These are phyloP conservation scores for Phyto melanocephala DNA, from an alignment of 2,888 invertebrate genomes.

Conservation along the genomic window DNA sequence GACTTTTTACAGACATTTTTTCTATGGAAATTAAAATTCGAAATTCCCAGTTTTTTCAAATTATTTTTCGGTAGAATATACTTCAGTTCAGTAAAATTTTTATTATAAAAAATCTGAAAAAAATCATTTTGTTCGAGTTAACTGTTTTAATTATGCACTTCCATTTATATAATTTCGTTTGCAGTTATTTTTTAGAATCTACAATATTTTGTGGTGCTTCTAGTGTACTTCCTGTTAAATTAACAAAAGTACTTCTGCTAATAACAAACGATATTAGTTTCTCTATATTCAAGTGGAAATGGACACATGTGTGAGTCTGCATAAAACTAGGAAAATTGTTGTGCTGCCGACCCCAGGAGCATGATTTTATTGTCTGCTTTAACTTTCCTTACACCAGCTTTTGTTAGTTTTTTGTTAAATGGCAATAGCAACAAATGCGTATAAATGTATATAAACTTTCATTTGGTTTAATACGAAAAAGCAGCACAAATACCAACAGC, in stretches of 20 bases:
- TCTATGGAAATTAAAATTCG: too few relatives aligned
- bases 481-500: conserved; percentile 25
- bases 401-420: background rate
- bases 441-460: conserved; percentile 40
- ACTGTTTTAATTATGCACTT: conserved; percentile 42
- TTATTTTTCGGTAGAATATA: too few relatives aligned
- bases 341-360: conserved; percentile 33
- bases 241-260: conserved; percentile 49
- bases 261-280: conserved; percentile 51
- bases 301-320: background rate
- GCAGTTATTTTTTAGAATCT: background rate
- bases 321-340: background rate
- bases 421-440: conserved; percentile 46
- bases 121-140: conserved; percentile 23
- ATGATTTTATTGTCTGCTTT: conserved; percentile 55
- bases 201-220: conserved; percentile 26
- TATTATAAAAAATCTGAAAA: background rate
- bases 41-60: too few relatives aligned
- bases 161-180: background rate
- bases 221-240: conserved; percentile 52
- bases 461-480: conserved; percentile 30
- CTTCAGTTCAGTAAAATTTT: too few relatives aligned
- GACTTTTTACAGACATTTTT: too few relatives aligned
- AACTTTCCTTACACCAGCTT: conserved; percentile 43
- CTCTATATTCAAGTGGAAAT: background rate